A percentile compares a stretch with the other conserved stretches of the same genome.
These are phyloP conservation scores for Tetranychus truncatus DNA, from an alignment of 2,888 invertebrate species.

Conservation along the genomic window DNA sequence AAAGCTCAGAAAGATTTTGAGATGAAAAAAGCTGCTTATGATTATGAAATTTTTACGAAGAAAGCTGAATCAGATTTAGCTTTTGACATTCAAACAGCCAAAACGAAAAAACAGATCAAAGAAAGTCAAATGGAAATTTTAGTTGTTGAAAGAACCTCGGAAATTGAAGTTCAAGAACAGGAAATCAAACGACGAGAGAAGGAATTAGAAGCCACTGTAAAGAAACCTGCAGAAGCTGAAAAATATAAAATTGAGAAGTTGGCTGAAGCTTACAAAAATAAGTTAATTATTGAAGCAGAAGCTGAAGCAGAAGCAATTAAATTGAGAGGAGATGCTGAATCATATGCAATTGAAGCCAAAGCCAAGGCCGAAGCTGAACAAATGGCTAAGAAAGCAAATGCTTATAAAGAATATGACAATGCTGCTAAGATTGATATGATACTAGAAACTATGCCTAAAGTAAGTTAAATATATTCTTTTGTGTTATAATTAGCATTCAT, in stretches of 20 bases:
- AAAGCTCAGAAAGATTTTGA: slow-evolving; percentile 92
- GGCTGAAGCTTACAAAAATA: slow-evolving; percentile 64
- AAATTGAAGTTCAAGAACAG: slow-evolving; percentile 86
- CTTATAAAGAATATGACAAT: slow-evolving; percentile 86
- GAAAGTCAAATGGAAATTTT: slow-evolving; percentile 83
- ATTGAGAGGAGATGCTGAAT: slow-evolving; percentile 51
- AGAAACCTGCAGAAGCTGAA: slow-evolving; percentile 89
- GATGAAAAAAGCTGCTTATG: slow-evolving; percentile 87
- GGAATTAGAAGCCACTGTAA: slow-evolving; percentile 76
- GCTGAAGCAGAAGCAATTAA: slow-evolving; percentile 76
- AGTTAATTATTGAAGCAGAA: slow-evolving; percentile 55
- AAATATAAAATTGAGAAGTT: slow-evolving; percentile 72
- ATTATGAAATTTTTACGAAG: slow-evolving; percentile 87
- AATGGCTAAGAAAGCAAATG: slow-evolving; percentile 90
- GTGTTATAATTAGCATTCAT: slow-evolving; percentile 9
- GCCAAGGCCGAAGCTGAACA: slow-evolving; percentile 91
- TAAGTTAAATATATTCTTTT: slow-evolving; percentile 32
- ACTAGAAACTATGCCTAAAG: slow-evolving; percentile 82
- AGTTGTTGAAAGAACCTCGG: slow-evolving; percentile 70
- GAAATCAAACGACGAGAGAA: slow-evolving; percentile 77
- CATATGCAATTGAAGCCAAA: slow-evolving; percentile 79
- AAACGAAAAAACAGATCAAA: slow-evolving; percentile 83
- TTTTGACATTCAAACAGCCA: slow-evolving; percentile 77
- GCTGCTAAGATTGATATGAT: slow-evolving; percentile 94
- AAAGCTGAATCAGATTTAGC: slow-evolving; percentile 84